Conservation (phyloP, 2,797 vertebrate species). For the Platalea minor region DNA sequence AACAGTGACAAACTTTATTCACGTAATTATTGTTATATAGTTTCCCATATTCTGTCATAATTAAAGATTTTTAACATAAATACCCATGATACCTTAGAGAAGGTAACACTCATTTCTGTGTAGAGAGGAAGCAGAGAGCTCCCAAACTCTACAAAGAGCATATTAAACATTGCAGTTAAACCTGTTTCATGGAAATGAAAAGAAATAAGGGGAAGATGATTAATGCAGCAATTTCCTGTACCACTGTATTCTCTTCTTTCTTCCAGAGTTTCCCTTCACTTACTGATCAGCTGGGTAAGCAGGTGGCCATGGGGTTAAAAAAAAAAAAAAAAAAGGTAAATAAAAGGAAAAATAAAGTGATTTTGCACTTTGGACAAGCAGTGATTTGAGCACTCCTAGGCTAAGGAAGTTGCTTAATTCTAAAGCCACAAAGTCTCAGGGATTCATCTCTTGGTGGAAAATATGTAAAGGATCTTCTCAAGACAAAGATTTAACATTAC, state of each 20-base stretch:
- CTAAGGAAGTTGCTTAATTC: background rate
- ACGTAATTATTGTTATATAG: background rate
- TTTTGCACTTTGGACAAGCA: background rate
- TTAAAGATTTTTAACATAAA: background rate
- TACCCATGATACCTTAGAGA: background rate
- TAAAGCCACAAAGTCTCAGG: background rate
- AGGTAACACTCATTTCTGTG: background rate
- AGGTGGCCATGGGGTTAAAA: background rate
- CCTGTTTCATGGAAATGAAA: background rate
- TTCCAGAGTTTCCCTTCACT: background rate
- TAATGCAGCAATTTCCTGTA: background rate
- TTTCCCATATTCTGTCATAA: background rate
- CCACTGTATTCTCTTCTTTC: background rate
- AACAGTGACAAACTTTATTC: background rate
- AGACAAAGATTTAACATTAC: background rate
- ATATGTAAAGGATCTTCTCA: background rate
- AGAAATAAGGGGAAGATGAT: background rate
- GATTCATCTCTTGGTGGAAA: background rate
- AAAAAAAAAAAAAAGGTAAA: background rate
- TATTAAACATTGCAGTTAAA: background rate
- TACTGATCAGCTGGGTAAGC: background rate
- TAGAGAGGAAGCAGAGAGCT: background rate
- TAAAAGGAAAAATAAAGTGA: background rate
- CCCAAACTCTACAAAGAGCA: background rate
- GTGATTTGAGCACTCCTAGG: background rate